Base-by-base conservation (phyloP, 2,113 vertebrate genomes). In the Rhinopomastus cyanomelas region DNA sequence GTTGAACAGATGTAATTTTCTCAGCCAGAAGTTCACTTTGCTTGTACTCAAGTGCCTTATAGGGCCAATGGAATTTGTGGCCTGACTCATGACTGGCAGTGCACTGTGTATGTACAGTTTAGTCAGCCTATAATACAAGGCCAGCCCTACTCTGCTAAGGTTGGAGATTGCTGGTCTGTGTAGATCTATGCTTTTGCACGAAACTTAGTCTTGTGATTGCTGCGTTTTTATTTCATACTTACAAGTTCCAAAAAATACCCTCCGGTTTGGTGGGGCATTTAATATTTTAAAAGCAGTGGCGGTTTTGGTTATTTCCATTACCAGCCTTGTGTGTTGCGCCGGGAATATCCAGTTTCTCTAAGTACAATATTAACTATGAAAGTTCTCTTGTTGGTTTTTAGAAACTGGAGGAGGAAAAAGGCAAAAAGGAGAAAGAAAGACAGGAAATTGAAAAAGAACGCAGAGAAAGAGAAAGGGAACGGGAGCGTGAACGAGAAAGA, bases 391-490 rank as follows among this genome's bases (percentile, higher is more conserved):
- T 98, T 98, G 98, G 98, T 98, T 98, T 97, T 96, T 99, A 99
- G 99, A 99, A 99, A 98, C 98, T 99, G 97, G 99, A 99, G 97
- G 99, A 99, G 97, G 99, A 99, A 96, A 99, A 99, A 98, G 99
- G 99, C 97, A 99, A 99, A 98, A 98, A 98, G 94, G 99, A 99
- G 95, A 99, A 99, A 97, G 99, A 99, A 96, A 98, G 98, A 73
- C 98, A 98, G 97, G 98, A 99, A 97, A 97, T 98, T 93, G 99
- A 99, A 97, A 99, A 97, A 96, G 99, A 99, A 96, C 97, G 99
- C 92, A 97, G 98, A 96, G 99, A 99, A 98, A 98, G 98, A 96
- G 98, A 99, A 97, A 99, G 99, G 95, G 99, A 99, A 96, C 98
- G 99, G 53, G 99, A 99, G 95, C 98, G 98, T 59, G 99, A 99